These are phyloP conservation scores for Plebejus melissa DNA, from an alignment of 2,888 invertebrate genomes.

Conservation along the genomic window DNA sequence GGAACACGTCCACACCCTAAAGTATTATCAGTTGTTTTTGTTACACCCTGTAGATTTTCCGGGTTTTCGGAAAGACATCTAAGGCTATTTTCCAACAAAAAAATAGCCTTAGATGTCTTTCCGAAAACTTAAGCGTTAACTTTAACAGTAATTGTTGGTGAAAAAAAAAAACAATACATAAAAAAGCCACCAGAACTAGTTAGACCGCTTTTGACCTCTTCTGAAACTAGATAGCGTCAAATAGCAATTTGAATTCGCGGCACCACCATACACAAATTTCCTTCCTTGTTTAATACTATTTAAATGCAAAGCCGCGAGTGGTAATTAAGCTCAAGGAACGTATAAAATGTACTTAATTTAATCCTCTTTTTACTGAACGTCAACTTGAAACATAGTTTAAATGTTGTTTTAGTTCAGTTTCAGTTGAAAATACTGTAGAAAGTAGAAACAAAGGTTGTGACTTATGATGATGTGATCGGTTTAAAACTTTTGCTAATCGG, in stretches of 20 bases:
- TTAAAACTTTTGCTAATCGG: too few species aligned
- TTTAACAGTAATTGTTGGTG: neutral
- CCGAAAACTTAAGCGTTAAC: too few species aligned
- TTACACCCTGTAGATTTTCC: too few species aligned
- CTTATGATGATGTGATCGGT: too few species aligned
- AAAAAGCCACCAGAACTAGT: neutral
- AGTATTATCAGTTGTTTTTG: too few species aligned
- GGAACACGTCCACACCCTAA: too few species aligned
- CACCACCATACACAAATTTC: slow-evolving; percentile 58
- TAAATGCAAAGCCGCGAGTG: slow-evolving; percentile 68
- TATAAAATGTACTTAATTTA: slow-evolving; percentile 60
- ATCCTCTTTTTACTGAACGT: slow-evolving; percentile 36
- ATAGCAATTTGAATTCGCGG: slow-evolving; percentile 41
- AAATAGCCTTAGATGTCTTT: too few species aligned
- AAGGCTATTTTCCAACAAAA: too few species aligned
- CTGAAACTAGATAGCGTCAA: neutral
- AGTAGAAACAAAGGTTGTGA: neutral
- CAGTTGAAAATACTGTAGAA: neutral
- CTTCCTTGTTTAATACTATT: slow-evolving; percentile 64
- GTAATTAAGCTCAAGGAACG: slow-evolving; percentile 65
- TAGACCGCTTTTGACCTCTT: neutral
- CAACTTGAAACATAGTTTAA: slow-evolving; percentile 12
- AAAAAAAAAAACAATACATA: neutral
- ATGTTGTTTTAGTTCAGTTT: slow-evolving; percentile 4
- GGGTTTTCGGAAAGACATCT: too few species aligned